These are phyloP conservation scores for Gallinago stenura DNA, from an alignment of 2,797 vertebrate species.

Conservation along the genomic window DNA sequence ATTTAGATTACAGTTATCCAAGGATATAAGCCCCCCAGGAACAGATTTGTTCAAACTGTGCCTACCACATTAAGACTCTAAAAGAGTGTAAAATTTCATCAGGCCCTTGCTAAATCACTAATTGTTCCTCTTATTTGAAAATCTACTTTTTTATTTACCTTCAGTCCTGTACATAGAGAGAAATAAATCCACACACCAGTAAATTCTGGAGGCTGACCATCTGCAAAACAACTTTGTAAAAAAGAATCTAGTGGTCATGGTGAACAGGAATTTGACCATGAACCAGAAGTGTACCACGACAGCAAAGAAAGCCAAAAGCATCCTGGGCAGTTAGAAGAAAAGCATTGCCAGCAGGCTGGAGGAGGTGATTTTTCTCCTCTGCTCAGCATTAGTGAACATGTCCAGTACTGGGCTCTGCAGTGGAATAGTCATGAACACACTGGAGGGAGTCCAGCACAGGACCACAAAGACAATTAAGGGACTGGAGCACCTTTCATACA, in stretches of 20 bases:
- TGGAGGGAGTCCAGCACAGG: too few species aligned
- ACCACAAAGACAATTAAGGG: too few species aligned
- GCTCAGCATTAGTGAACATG: too few species aligned
- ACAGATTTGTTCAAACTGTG: neutral
- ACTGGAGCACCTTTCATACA: too few species aligned
- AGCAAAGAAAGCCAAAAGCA: neutral
- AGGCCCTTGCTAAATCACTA: neutral
- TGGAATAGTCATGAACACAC: too few species aligned
- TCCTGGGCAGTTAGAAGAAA: neutral
- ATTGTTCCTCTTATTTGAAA: neutral
- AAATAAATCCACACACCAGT: neutral
- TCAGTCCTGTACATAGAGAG: neutral
- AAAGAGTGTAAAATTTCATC: neutral
- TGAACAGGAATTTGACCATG: neutral
- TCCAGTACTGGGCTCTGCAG: too few species aligned
- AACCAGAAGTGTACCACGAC: neutral
- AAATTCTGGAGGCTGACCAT: fast-evolving
- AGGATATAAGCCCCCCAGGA: neutral
- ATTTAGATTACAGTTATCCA: neutral
- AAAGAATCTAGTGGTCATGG: neutral
- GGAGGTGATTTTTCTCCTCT: too few species aligned
- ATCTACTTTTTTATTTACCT: neutral
- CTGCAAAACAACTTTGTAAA: neutral
- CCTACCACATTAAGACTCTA: neutral
- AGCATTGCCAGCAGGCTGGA: neutral